Conservation (phyloP, 2,888 invertebrate species). For the Eupithecia subfuscata region DNA sequence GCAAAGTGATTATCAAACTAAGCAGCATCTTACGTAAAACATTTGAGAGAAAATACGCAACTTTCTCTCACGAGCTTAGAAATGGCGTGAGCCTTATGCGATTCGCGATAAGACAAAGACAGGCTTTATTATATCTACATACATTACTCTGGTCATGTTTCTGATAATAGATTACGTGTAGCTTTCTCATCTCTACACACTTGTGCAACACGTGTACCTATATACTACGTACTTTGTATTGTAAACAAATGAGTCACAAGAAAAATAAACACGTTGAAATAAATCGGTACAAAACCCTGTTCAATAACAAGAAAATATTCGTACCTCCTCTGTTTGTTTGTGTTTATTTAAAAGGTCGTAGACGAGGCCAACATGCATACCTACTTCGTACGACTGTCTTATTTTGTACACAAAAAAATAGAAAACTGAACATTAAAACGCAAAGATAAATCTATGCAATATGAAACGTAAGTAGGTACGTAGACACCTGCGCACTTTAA, state of each 20-base stretch:
- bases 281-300: slow-evolving; percentile 15
- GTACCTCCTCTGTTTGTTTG: slow-evolving; percentile 19
- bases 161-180: slow-evolving; percentile 33
- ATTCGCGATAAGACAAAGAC: slow-evolving; percentile 18
- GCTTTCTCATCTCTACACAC: slow-evolving; percentile 23
- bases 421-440: neutral
- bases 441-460: neutral
- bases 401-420: slow-evolving; percentile 20
- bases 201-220: slow-evolving; percentile 41
- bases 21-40: neutral
- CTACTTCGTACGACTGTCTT: neutral
- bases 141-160: slow-evolving; percentile 25
- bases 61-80: neutral
- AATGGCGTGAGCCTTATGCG: neutral
- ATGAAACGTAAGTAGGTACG: neutral
- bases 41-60: neutral
- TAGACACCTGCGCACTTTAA: neutral
- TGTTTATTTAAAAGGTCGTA: slow-evolving; percentile 24
- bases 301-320: slow-evolving; percentile 35
- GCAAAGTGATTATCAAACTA: neutral
- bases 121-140: neutral
- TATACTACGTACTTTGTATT: slow-evolving; percentile 18
- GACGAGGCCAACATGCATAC: slow-evolving; percentile 17
- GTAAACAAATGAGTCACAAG: slow-evolving; percentile 43
- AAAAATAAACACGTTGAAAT: slow-evolving; percentile 37